Base-by-base conservation (phyloP, 2,113 vertebrate genomes). In the Labeo catla region DNA sequence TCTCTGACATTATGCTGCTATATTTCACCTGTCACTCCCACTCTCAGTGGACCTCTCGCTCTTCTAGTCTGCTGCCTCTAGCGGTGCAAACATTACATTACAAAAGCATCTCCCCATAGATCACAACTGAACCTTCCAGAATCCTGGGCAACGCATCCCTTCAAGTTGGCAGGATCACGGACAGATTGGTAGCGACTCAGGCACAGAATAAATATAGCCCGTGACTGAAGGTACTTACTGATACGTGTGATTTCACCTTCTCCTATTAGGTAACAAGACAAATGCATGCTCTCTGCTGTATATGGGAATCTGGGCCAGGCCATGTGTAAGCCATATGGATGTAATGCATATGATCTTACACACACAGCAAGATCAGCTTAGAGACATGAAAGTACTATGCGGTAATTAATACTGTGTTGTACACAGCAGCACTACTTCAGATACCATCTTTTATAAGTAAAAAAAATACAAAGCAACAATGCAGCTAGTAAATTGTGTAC, bases 181-280 rank as follows among this genome's bases (percentile, higher is more conserved):
- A n/a, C 80, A 65, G 68, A 86, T 74, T 84, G 80, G 80, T 82
- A 84, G n/a, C 50, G 49, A 72, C 81, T 83, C 65, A 52, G 68
- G 66, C 65, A 63, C 13, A 88, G 28, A 92, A 92, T 93, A 93
- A 92, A 93, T 93, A 92, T 92, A 93, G 92, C 90, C 88, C 76
- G 88, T 73, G 85, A 87, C 86, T 90, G 81, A 88, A 88, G 91
- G 90, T 89, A 86, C 89, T 92, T 83, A 87, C 81, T 59, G 78
- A 87, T 91, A 85, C 36, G 59, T 83, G 86, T 77, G 91, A 94
- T 93, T 91, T 93, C 92, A 92, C 90, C 87, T 91, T 90, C 90
- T 92, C 81, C 65, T 84, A 87, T 65, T 90, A 81, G 15, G 74
- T 7, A 76, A 57, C 43, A 57, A 86, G 76, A 70, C 7, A 49